phyloP scores from a whole-genome alignment of 2,888 invertebrate genomes.

The Sarcophaga variegata region DNA sequence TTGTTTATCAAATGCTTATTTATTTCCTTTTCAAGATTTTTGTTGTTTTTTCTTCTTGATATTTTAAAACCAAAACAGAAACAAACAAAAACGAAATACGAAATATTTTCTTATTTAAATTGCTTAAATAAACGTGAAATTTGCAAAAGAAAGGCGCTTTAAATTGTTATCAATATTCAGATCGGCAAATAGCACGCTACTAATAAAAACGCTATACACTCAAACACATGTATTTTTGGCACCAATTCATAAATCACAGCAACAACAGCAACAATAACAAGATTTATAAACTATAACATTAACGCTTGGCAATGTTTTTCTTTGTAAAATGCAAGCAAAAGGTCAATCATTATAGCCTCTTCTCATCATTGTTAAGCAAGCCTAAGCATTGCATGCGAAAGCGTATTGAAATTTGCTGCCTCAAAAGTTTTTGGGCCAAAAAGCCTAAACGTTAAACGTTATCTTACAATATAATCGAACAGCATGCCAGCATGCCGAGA shows the following conservation, averaged over 20 bases:
- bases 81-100: too few species aligned
- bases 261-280: not conserved
- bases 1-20: slow-evolving; percentile 37
- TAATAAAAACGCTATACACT: too few species aligned
- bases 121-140: slow-evolving; percentile 40
- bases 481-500: too few species aligned
- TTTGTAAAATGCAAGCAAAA: slow-evolving; percentile 25
- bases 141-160: slow-evolving; percentile 9
- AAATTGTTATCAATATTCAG: slow-evolving; percentile 32
- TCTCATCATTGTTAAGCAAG: too few species aligned
- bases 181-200: not conserved
- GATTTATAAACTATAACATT: not conserved
- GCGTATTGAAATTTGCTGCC: too few species aligned
- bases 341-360: slow-evolving; percentile 43
- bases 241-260: slow-evolving; percentile 42
- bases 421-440: not conserved
- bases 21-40: slow-evolving; percentile 15
- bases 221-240: slow-evolving; percentile 43
- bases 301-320: slow-evolving; percentile 30
- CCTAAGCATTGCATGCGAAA: too few species aligned
- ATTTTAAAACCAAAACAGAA: not conserved
- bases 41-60: not conserved
- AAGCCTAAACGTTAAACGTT: too few species aligned
- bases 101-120: slow-evolving; percentile 27
- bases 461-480: too few species aligned